Percentiles rank a stretch among this genome's conserved stretches.
phyloP scores from a whole-genome alignment of 2,888 invertebrate species.

The Napeogenes inachia region DNA sequence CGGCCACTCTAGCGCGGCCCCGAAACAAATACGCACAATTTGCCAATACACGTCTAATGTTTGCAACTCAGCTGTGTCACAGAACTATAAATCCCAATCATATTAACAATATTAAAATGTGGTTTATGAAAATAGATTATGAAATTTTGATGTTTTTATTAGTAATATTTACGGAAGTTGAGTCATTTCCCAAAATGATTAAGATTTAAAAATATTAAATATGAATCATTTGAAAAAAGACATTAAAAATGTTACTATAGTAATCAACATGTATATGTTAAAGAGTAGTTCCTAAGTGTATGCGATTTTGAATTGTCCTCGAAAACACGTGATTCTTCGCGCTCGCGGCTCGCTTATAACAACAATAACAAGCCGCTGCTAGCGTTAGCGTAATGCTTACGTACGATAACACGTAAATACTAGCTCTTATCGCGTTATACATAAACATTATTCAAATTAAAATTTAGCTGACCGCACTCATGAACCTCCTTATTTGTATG shows the following conservation, averaged over 20 bases:
- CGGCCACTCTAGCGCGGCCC: constrained; percentile 67
- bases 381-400: constrained; percentile 14
- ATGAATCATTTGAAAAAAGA: too few relatives aligned
- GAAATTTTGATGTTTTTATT: too few relatives aligned
- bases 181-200: too few relatives aligned
- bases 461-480: background rate
- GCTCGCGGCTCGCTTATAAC: constrained; percentile 41
- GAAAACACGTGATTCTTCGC: constrained; percentile 50
- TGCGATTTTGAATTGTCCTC: constrained; percentile 37
- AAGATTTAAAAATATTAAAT: too few relatives aligned
- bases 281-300: constrained; percentile 34
- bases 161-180: too few relatives aligned
- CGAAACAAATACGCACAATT: constrained; percentile 68
- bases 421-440: constrained; percentile 12
- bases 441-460: constrained; percentile 15
- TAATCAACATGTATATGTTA: constrained; percentile 38
- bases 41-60: constrained; percentile 45
- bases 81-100: too few relatives aligned
- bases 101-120: too few relatives aligned
- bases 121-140: too few relatives aligned
- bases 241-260: constrained; percentile 16
- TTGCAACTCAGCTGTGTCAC: constrained; percentile 1
- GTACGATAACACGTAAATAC: constrained; percentile 9
- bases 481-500: background rate
- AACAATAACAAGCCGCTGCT: constrained; percentile 40